Evolutionary conservation across 1,140 invertebrate species (phyloP), one percentile per base, ranked within the genome.

Genomic region (Bombus affinis): DNA sequence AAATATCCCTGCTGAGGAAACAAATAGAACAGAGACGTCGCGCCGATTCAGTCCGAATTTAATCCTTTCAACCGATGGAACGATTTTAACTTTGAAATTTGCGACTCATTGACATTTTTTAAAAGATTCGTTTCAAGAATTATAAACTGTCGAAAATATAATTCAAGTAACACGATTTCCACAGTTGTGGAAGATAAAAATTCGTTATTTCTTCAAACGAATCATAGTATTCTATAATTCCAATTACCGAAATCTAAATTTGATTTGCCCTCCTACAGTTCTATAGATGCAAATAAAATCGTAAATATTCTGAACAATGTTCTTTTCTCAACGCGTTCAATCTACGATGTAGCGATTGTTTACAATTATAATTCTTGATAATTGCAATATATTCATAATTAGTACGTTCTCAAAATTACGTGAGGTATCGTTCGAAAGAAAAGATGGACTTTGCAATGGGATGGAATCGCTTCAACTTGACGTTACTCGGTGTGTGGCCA

Each of bases 371-470:
- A 53, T 53, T 18, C 18, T 5, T 2, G 0, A 22, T 53, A 53
- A 53, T 53, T 2, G 18, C 18, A 18, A 53, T 53, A 53, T 22
- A 72, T n/a, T 6, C 9, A 13, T 42, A 18, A 72, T 44, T 59
- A 10, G 0, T 12, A 12, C 32, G 15, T 66, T 18, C 13, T 28
- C 8, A 25, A 47, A 13, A 39, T 71, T 71, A 12, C 18, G 25
- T 0, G 25, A n/a, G 15, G 4, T 35, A 28, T 13, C 28, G 10
- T 44, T 13, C 1, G 12, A 42, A 10, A 47, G 10, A 5, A 25
- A 12, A 35, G 35, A 85, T 89, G 88, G 47, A 87, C 0, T 84
- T 76, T 13, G 86, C 57, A 0, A 81, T 89, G 57, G 88, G 81
- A 2, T 89, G 81, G 81, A 87, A 65, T 25, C 81, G 74, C 6